These are phyloP conservation scores for Lophotis ruficrista DNA, from an alignment of 2,113 vertebrate species.

Conservation along the genomic window DNA sequence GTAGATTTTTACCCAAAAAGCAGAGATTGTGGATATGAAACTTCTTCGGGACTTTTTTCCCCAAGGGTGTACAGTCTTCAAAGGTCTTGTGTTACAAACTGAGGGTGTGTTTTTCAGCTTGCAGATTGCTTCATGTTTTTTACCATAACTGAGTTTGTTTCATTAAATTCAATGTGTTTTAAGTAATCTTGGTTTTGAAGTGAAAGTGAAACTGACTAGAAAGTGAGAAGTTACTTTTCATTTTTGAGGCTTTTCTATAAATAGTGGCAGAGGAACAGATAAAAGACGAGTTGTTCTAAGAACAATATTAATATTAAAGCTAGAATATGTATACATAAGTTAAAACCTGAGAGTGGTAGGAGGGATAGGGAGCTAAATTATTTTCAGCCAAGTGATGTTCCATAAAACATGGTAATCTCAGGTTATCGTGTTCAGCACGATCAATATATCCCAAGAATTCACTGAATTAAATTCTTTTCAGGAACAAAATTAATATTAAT, in stretches of 20 bases:
- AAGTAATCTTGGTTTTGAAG: neutral
- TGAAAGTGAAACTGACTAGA: constrained; percentile 67
- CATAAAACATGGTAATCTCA: neutral
- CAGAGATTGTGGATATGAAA: neutral
- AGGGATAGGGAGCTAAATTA: neutral
- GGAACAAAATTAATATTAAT: neutral
- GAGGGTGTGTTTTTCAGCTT: neutral
- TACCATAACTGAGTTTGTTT: neutral
- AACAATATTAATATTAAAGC: neutral
- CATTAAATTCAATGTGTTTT: neutral
- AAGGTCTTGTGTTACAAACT: neutral
- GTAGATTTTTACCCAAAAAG: neutral
- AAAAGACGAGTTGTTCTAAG: neutral
- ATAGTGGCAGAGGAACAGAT: neutral
- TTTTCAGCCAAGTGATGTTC: neutral
- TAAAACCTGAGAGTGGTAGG: neutral
- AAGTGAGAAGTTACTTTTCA: neutral
- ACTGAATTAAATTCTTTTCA: neutral
- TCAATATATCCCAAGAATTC: neutral
- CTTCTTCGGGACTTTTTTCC: neutral
- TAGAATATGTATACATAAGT: neutral
- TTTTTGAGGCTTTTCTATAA: neutral
- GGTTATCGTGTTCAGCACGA: neutral
- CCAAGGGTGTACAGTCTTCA: neutral
- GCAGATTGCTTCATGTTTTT: neutral